Base-by-base conservation (phyloP, 2,888 invertebrate species). In the Drosophila suboccidentalis region DNA sequence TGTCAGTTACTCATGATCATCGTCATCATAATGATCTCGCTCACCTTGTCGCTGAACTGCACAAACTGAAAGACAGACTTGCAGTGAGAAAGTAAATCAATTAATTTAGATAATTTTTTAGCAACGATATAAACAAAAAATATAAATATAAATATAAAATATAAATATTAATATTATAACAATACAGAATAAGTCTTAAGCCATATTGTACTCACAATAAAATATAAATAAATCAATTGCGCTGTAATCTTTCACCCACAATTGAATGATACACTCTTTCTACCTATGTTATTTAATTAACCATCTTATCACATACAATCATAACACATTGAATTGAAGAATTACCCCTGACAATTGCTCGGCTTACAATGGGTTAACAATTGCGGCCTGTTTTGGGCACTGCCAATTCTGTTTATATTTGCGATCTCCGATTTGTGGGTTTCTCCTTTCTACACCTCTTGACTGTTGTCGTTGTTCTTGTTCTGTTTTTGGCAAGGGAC, bases 1-100 rank as follows among this genome's bases (percentile, higher is more conserved):
- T 55, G 29, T 13, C n/a, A 36, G 55, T 36, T 44, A 55, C 34
- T 44, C 34, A 55, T 44, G 0, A 41, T 26, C 26, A 17, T 44
- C 34, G 44, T 44, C 0, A 41, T 26, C 26, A 17, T 17, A 6
- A 15, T 51, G 17, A 38, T 55, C 69, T 43, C 19, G 63, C 63
- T 81, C 59, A 92, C 92, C 78, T 81, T 88, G 63, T 86, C 82
- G 59, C 80, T 80, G 38, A 85, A 81, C 29, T 32, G 73, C 2
- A 89, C 76, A 61, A 81, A 77, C 67, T 83, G 80, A 43, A 90
- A 92, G 10, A 90, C 58, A 0, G 85, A 77, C 50, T 85, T 83
- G 73, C 92, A 54, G 39, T 22, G n/a, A 3, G 19, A 46, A 54
- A 62, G 47, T 55, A 55, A 50, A 64, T 50, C 39, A 60, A 57